A percentile compares a stretch with the other conserved stretches of the same genome.
phyloP scores from a whole-genome alignment of 2,888 invertebrate species.

The Thereva nobilitata region DNA sequence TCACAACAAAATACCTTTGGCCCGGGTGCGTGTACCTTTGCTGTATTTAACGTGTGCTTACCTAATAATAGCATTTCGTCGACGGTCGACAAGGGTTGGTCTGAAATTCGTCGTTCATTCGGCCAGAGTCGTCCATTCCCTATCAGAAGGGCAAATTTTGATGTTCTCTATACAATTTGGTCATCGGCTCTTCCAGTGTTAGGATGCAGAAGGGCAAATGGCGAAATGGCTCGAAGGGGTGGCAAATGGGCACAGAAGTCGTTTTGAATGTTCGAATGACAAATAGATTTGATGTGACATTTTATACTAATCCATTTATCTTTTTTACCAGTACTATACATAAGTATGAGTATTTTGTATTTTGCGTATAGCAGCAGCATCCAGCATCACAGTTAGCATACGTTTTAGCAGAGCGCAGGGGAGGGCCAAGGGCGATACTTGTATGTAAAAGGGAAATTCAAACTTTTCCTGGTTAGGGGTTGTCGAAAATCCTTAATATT shows the following conservation, averaged over 20 bases:
- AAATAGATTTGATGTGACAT: constrained; percentile 43
- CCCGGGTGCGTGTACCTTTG: not conserved
- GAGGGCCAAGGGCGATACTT: too few relatives aligned
- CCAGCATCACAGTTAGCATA: too few relatives aligned
- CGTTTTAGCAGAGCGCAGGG: too few relatives aligned
- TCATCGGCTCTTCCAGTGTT: constrained; percentile 14
- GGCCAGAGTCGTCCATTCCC: too few relatives aligned
- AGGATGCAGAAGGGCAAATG: constrained; percentile 8
- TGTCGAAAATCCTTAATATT: too few relatives aligned
- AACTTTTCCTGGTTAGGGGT: too few relatives aligned
- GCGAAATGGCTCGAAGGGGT: not conserved
- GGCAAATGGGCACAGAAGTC: constrained; percentile 16
- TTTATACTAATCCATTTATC: constrained; percentile 41
- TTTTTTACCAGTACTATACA: constrained; percentile 23
- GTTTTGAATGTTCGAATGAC: constrained; percentile 41
- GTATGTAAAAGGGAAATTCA: too few relatives aligned
- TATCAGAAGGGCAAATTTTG: too few relatives aligned
- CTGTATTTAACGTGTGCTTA: constrained; percentile 17
- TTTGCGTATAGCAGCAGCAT: too few relatives aligned
- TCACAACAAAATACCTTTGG: constrained; percentile 41
- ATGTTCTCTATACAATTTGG: not conserved
- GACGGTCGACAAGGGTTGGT: constrained; percentile 27
- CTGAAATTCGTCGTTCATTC: not conserved
- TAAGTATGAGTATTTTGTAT: too few relatives aligned
- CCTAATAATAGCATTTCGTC: constrained; percentile 20